phyloP scores from a whole-genome alignment of 2,113 vertebrate genomes.

The Malurus melanocephalus region DNA sequence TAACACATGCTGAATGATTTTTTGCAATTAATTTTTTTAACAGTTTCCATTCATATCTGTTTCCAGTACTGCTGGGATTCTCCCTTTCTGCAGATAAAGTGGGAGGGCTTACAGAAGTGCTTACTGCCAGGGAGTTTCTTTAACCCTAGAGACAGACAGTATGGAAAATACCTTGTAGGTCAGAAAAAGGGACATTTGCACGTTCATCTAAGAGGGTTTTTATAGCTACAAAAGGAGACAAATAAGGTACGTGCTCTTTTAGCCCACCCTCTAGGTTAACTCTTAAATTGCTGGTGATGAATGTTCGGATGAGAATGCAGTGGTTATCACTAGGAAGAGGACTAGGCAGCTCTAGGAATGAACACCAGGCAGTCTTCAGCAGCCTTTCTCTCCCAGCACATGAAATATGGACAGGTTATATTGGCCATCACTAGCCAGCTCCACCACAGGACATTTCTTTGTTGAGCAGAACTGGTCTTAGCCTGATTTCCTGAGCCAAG shows the following conservation, averaged over 20 bases:
- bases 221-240: neutral
- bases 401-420: neutral
- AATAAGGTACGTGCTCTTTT: neutral
- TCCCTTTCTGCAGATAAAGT: slow-evolving; percentile 33
- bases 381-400: neutral
- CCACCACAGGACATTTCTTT: neutral
- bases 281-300: neutral
- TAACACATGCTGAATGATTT: slow-evolving; percentile 38
- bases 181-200: neutral
- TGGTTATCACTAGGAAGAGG: neutral
- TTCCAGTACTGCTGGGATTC: slow-evolving; percentile 33
- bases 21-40: slow-evolving; percentile 36
- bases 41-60: slow-evolving; percentile 22
- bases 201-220: neutral
- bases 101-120: slow-evolving; percentile 19
- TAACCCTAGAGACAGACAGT: slow-evolving; percentile 1
- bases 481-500: neutral
- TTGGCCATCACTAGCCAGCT: neutral
- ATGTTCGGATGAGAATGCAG: neutral
- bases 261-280: neutral
- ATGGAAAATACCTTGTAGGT: neutral
- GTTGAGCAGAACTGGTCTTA: neutral
- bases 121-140: neutral
- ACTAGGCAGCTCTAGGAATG: neutral
- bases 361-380: neutral